Percentiles rank a stretch among this genome's conserved stretches.
Evolutionary conservation across 2,888 invertebrate species (phyloP).

Genomic region (Strigamia transsilvanica): DNA sequence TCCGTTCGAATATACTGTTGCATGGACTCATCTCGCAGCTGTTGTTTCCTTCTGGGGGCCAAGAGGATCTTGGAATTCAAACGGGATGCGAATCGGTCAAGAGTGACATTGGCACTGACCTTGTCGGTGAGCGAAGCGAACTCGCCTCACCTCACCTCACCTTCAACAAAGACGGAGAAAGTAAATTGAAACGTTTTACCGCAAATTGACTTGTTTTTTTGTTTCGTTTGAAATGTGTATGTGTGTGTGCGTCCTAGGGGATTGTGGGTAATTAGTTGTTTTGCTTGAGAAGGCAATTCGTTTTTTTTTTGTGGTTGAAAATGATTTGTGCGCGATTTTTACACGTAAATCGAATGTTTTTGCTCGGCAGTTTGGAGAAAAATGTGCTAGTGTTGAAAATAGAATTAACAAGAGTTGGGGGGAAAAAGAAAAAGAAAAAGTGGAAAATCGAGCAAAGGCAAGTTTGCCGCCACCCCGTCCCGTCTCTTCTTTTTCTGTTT

Average conservation of each 20-base stretch:
- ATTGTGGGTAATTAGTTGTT: constrained; percentile 31
- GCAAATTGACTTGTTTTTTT: not conserved
- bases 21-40: constrained; percentile 18
- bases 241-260: not conserved
- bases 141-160: too few relatives aligned
- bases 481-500: not conserved
- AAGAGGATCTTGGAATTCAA: constrained; percentile 7
- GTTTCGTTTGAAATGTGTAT: not conserved
- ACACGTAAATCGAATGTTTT: constrained; percentile 37
- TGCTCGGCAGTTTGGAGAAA: not conserved
- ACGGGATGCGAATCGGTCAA: constrained; percentile 10
- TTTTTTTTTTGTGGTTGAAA: not conserved
- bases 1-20: constrained; percentile 5
- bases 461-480: constrained; percentile 18
- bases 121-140: not conserved
- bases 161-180: not conserved
- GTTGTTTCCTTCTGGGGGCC: constrained; percentile 18
- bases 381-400: constrained; percentile 1
- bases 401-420: constrained; percentile 6
- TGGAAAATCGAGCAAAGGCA: constrained; percentile 23
- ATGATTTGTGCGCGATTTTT: not conserved
- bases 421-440: too few relatives aligned
- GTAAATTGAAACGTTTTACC: not conserved
- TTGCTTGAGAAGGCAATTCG: not conserved
- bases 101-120: constrained; percentile 26